Percentiles rank a stretch among this genome's conserved stretches.
Conservation (phyloP, 2,797 vertebrate species). For the Anabas testudineus region DNA sequence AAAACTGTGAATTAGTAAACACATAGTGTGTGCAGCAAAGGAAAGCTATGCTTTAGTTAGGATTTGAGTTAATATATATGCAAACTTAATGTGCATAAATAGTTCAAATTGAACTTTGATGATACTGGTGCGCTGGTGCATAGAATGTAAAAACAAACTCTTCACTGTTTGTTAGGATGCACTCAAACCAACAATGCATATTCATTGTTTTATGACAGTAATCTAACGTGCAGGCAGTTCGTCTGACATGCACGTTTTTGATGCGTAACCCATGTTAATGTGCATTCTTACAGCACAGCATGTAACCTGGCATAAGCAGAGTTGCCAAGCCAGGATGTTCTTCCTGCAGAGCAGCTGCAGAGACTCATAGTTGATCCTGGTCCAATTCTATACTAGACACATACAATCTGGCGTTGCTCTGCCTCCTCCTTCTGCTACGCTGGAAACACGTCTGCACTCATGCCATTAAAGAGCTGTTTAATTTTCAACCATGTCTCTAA, state of each 20-base stretch:
- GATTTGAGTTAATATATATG: no score
- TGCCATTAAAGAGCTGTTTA: not conserved
- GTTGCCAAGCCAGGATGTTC: slow-evolving; percentile 22
- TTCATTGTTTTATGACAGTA: no score
- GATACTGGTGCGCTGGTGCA: not conserved
- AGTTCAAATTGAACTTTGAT: not conserved
- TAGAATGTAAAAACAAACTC: not conserved
- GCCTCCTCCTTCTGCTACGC: slow-evolving; percentile 5
- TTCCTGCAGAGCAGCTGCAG: slow-evolving; percentile 41
- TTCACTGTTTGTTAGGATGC: not conserved
- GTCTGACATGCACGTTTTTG: not conserved
- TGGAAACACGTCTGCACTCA: slow-evolving; percentile 17
- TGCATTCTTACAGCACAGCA: not conserved
- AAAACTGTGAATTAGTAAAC: slow-evolving; percentile 16
- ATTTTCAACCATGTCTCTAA: slow-evolving; percentile 9
- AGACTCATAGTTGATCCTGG: slow-evolving; percentile 24
- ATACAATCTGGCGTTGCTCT: slow-evolving; percentile 23
- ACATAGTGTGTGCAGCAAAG: not conserved
- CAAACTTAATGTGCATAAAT: not conserved
- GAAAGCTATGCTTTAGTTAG: not conserved
- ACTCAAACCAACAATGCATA: not conserved
- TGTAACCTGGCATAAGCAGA: slow-evolving; percentile 16
- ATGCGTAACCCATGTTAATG: slow-evolving; percentile 6
- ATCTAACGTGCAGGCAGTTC: not conserved
- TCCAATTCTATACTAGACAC: slow-evolving; percentile 34